Percentiles rank a stretch among this genome's conserved stretches.
Conservation (phyloP, 2,888 invertebrate genomes). For the Orchesella flavescens region DNA sequence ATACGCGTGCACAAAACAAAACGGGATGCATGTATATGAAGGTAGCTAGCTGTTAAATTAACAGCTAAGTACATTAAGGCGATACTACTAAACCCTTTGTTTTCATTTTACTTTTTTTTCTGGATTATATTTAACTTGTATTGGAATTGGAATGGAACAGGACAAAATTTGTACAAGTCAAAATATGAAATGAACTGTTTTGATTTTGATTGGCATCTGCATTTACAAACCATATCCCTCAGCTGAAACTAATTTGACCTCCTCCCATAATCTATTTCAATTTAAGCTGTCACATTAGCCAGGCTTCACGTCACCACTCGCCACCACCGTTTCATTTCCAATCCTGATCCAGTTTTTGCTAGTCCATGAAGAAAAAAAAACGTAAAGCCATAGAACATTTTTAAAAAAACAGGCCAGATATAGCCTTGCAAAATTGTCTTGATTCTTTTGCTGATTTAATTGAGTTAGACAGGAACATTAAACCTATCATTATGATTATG, state of each 20-base stretch:
- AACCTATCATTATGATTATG: background rate
- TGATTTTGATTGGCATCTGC: no score
- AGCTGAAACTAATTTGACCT: conserved; percentile 43
- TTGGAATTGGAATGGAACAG: no score
- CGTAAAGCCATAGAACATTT: background rate
- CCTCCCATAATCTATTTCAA: conserved; percentile 51
- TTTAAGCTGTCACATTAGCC: conserved; percentile 12
- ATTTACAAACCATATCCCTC: background rate
- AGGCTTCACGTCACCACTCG: background rate
- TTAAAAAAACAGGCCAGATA: background rate
- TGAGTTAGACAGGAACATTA: background rate
- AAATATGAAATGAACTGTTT: no score
- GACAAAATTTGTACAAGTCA: no score
- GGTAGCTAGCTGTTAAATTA: no score
- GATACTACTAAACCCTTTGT: no score
- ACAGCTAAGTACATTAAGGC: no score
- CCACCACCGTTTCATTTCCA: background rate
- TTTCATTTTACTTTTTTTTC: no score
- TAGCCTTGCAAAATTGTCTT: conserved; percentile 12
- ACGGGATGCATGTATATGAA: no score
- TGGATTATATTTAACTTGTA: no score
- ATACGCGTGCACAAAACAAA: no score
- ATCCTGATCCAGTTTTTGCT: background rate
- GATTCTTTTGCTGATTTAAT: conserved; percentile 7
- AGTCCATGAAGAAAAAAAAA: background rate